Evolutionary conservation across 2,888 invertebrate genomes (phyloP).

Genomic region (Andrena minutula): DNA sequence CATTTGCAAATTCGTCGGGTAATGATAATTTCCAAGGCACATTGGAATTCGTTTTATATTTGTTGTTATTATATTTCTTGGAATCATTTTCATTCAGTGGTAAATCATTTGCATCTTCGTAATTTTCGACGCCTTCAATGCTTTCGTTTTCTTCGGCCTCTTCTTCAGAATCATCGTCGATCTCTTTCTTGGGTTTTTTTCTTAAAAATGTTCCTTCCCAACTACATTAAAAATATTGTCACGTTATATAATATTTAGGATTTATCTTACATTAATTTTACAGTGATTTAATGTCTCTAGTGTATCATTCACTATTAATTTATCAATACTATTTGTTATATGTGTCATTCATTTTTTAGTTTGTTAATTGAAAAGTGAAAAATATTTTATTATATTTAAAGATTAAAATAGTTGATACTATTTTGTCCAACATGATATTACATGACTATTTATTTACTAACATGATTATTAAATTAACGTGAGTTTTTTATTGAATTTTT

Average conservation of each 20-base stretch:
- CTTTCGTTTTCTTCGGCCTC: slow-evolving; percentile 5
- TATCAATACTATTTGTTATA: too few species aligned
- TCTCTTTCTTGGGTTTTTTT: slow-evolving; percentile 31
- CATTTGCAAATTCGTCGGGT: slow-evolving; percentile 85
- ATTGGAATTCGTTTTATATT: background rate
- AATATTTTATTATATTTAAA: too few species aligned
- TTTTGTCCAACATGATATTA: too few species aligned
- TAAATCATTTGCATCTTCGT: slow-evolving; percentile 8
- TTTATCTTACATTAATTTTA: background rate
- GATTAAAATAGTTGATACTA: too few species aligned
- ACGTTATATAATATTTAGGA: background rate
- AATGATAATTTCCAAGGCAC: slow-evolving; percentile 57
- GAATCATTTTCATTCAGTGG: background rate
- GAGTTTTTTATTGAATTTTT: too few species aligned
- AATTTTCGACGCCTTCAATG: background rate
- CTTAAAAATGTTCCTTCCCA: slow-evolving; percentile 63
- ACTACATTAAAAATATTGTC: slow-evolving; percentile 37
- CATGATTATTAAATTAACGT: too few species aligned
- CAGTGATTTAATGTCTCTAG: too few species aligned
- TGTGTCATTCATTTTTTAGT: too few species aligned
- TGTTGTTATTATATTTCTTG: background rate
- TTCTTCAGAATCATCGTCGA: slow-evolving; percentile 15
- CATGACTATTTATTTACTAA: too few species aligned
- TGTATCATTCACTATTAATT: too few species aligned
- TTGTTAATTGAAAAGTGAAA: too few species aligned